phyloP scores from a whole-genome alignment of 2,113 vertebrate genomes.

The Cathartes aura region DNA sequence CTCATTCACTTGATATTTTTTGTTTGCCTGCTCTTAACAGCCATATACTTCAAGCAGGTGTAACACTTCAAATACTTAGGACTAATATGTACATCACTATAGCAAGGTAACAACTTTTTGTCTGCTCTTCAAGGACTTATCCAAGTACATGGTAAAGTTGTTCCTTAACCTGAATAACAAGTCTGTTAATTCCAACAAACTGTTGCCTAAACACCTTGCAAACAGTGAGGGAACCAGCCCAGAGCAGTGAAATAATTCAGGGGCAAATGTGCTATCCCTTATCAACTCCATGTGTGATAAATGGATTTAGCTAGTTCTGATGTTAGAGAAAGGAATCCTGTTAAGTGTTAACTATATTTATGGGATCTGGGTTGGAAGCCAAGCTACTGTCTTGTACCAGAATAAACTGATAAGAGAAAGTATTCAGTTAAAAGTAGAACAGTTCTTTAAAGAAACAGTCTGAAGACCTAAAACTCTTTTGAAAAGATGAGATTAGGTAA shows the following conservation, averaged over 20 bases:
- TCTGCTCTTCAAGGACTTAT: neutral
- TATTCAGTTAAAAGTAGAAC: neutral
- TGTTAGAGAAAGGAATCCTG: neutral
- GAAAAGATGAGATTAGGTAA: neutral
- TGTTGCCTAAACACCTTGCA: neutral
- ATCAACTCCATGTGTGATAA: neutral
- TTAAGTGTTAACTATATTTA: neutral
- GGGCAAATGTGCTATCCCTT: neutral
- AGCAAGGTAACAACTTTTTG: neutral
- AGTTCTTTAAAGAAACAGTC: conserved; percentile 1
- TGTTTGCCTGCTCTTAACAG: neutral
- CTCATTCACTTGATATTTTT: neutral
- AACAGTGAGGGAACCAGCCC: neutral
- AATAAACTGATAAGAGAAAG: conserved; percentile 17
- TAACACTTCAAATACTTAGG: neutral
- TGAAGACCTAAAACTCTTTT: neutral
- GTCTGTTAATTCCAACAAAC: neutral
- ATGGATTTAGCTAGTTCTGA: neutral
- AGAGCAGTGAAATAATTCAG: neutral
- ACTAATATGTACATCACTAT: neutral
- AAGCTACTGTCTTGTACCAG: conserved; percentile 13
- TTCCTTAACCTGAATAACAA: neutral
- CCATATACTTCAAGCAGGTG: neutral
- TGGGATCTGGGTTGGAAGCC: conserved; percentile 8
- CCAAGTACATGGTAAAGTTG: neutral